A percentile compares a stretch with the other conserved stretches of the same genome.
These are phyloP conservation scores for Platygyra sinensis DNA, from an alignment of 64 coral and sea anemone genomes.

Conservation along the genomic window DNA sequence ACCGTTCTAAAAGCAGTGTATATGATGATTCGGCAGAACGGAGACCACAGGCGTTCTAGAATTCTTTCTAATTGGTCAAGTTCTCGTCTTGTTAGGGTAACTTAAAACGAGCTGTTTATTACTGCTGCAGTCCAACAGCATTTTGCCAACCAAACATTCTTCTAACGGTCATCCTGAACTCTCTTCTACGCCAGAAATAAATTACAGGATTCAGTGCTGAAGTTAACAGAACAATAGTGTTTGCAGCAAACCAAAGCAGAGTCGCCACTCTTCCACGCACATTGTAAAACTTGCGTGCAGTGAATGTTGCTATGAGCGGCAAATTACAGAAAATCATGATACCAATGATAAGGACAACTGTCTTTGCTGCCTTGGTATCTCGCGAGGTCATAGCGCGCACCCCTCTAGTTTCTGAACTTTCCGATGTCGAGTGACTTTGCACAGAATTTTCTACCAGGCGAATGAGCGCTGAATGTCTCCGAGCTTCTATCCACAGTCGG, in stretches of 20 bases:
- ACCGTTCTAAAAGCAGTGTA: too few relatives aligned
- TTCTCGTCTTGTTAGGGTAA: not conserved
- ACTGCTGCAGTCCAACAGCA: not conserved
- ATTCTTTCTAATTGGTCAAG: not conserved
- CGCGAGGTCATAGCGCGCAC: not conserved
- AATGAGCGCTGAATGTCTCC: conserved; percentile 1
- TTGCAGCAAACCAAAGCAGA: conserved; percentile 50
- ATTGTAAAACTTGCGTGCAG: conserved; percentile 35
- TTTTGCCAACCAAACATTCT: conserved; percentile 8
- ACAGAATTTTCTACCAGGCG: not conserved
- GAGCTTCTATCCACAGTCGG: conserved; percentile 30
- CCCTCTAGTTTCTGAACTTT: not conserved
- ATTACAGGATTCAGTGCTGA: conserved; percentile 41
- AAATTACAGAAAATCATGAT: conserved; percentile 55
- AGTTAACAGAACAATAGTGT: conserved; percentile 34
- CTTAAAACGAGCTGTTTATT: not conserved
- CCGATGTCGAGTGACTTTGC: not conserved
- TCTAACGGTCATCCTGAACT: conserved; percentile 30
- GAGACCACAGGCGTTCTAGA: too few relatives aligned
- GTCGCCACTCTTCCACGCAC: conserved; percentile 43
- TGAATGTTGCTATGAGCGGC: conserved; percentile 46
- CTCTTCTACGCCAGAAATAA: conserved; percentile 62
- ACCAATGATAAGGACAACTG: conserved; percentile 28
- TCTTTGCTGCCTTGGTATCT: conserved; percentile 51
- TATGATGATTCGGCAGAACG: too few relatives aligned